Base-by-base conservation (phyloP, 1,140 invertebrate species). In the Trinorchestia longiramus region DNA sequence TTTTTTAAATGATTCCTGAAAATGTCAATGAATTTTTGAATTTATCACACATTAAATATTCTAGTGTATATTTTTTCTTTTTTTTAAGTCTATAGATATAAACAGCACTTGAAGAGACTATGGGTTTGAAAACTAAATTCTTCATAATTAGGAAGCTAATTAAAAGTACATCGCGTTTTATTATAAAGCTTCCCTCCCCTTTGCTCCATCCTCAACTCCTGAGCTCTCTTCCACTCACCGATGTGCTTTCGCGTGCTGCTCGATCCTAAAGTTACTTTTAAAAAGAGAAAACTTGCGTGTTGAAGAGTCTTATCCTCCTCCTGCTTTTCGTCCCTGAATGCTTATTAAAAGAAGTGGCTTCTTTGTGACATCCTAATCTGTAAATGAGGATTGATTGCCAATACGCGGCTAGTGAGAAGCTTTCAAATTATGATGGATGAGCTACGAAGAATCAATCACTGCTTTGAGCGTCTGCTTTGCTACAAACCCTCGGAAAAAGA, bases 301-400 rank as follows among this genome's bases (percentile, higher is more conserved):
- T 40, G 92, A 47, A 94, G 43, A 45, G 43, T 45, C 92, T 94
- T 47, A 94, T 94, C 92, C 40, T 94, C 44, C 40, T 11, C 92
- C 92, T 41, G 92, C 92, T 94, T 94, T 94, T 44, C 92, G 8
- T 45, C 41, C 92, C 92, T 45, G 92, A 45, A 94, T 94, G 92
- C 92, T 94, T 94, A 94, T 94, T 94, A 94, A 94, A 94, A 94
- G 92, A 94, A 94, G 92, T 43, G 43, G 44, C 92, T 45, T 94
- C 92, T 43, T 94, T 45, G 92, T 45, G 92, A 94, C 92, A 94
- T 45, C 44, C 44, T 94, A 94, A 94, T 94, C 92, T 94, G 92
- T 43, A 94, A 94, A 94, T 94, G 92, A 94, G 92, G 92, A 94
- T 94, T 43, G 92, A 94, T 94, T n/a, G 40, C 43, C 43, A 43